Evolutionary conservation across 1,140 invertebrate genomes (phyloP).

Genomic region (Drosophila azteca): DNA sequence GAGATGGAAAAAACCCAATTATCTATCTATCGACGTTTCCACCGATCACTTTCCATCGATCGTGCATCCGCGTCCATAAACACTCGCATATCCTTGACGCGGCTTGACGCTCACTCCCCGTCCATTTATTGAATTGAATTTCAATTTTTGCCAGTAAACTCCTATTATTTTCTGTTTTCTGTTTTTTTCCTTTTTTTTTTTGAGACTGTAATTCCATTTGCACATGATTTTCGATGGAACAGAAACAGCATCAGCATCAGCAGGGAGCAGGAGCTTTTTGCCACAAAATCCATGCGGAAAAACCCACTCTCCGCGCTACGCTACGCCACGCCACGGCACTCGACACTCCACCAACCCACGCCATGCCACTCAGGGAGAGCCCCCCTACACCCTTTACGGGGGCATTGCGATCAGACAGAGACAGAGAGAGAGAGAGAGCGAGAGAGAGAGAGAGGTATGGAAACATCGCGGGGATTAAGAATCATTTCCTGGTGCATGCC

Average conservation of each 20-base stretch:
- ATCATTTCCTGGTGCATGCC: constrained; percentile 40
- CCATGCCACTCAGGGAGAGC: too few relatives aligned
- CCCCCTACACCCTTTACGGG: too few relatives aligned
- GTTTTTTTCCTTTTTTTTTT: not conserved
- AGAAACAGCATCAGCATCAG: not conserved
- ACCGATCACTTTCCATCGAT: too few relatives aligned
- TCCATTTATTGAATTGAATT: constrained; percentile 16
- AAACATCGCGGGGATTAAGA: constrained; percentile 30
- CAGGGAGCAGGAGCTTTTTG: too few relatives aligned
- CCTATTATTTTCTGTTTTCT: not conserved
- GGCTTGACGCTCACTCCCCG: not conserved
- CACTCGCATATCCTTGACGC: too few relatives aligned
- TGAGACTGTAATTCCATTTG: constrained; percentile 35
- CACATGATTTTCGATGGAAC: constrained; percentile 40
- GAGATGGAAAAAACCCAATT: too few relatives aligned
- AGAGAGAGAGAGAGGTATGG: too few relatives aligned
- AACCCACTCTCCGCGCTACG: not conserved
- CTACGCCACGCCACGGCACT: not conserved
- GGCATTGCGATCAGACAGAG: too few relatives aligned
- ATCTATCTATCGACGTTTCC: too few relatives aligned
- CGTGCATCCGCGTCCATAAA: too few relatives aligned
- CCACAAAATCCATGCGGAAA: constrained; percentile 25
- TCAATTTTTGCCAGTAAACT: constrained; percentile 13
- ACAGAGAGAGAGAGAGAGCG: too few relatives aligned
- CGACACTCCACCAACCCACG: too few relatives aligned